A percentile compares a stretch with the other conserved stretches of the same genome.
These are phyloP conservation scores for Drosophila persimilis DNA, from an alignment of 1,140 invertebrate genomes.

Conservation along the genomic window DNA sequence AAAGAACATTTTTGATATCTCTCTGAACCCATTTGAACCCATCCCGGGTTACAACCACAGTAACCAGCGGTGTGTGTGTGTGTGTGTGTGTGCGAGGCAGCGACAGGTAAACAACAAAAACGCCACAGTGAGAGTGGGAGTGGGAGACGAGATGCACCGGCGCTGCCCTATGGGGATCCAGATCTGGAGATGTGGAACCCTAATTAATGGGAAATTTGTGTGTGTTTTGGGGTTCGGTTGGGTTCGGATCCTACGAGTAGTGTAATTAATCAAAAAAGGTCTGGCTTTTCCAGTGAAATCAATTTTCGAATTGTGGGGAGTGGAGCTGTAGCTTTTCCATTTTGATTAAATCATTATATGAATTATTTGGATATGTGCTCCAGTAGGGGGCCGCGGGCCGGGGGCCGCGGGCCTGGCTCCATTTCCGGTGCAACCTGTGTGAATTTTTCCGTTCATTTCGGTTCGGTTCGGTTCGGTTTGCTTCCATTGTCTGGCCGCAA, in stretches of 20 bases:
- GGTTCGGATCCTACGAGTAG: too few relatives aligned
- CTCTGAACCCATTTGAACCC: constrained; percentile 73
- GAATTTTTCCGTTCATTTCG: constrained; percentile 29
- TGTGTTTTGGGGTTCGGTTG: too few relatives aligned
- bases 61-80: neutral
- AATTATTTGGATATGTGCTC: constrained; percentile 2
- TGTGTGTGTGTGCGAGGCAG: neutral
- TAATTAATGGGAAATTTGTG: constrained; percentile 41
- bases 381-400: too few relatives aligned
- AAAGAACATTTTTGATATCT: constrained; percentile 56
- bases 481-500: constrained; percentile 27
- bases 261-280: constrained; percentile 65
- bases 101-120: constrained; percentile 47
- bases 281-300: constrained; percentile 33
- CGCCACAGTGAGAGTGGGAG: too few relatives aligned
- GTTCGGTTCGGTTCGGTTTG: neutral
- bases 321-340: constrained; percentile 19
- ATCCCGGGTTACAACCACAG: constrained; percentile 29
- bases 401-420: too few relatives aligned
- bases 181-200: constrained; percentile 4
- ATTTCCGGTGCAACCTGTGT: constrained; percentile 53
- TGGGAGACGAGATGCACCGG: constrained; percentile 24
- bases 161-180: constrained; percentile 6
- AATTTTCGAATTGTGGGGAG: constrained; percentile 14
- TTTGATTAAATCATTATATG: constrained; percentile 54